Conservation (phyloP, 2,888 invertebrate genomes). For the Zonitis immaculata region DNA sequence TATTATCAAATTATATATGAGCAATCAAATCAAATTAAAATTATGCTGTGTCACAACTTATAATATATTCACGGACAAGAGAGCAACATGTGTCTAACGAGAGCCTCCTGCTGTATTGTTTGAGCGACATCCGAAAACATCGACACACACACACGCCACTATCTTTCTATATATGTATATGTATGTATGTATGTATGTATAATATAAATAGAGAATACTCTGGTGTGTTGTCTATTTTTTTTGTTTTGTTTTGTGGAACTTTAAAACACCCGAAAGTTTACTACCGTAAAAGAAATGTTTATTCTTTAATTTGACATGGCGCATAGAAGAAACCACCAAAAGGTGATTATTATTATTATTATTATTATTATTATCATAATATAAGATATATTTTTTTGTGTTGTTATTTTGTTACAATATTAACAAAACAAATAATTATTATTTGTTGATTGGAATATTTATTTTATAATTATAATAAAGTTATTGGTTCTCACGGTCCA, state of each 20-base stretch:
- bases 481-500: slow-evolving; percentile 37
- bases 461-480: slow-evolving; percentile 34
- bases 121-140: slow-evolving; percentile 27
- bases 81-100: slow-evolving; percentile 41
- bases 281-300: slow-evolving; percentile 25
- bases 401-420: too few species aligned
- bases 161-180: not conserved
- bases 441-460: too few species aligned
- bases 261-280: not conserved
- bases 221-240: too few species aligned
- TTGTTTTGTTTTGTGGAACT: not conserved
- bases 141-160: too few species aligned
- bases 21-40: slow-evolving; percentile 44
- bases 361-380: too few species aligned
- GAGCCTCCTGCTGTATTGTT: slow-evolving; percentile 37
- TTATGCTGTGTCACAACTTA: slow-evolving; percentile 41
- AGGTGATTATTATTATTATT: too few species aligned
- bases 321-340: too few species aligned
- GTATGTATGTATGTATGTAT: not conserved
- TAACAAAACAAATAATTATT: too few species aligned
- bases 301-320: slow-evolving; percentile 35
- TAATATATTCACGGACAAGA: slow-evolving; percentile 37
- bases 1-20: slow-evolving; percentile 43
- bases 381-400: too few species aligned
- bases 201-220: too few species aligned